Evolutionary conservation across 2,113 vertebrate genomes (phyloP).

Genomic region (Geococcyx californianus): DNA sequence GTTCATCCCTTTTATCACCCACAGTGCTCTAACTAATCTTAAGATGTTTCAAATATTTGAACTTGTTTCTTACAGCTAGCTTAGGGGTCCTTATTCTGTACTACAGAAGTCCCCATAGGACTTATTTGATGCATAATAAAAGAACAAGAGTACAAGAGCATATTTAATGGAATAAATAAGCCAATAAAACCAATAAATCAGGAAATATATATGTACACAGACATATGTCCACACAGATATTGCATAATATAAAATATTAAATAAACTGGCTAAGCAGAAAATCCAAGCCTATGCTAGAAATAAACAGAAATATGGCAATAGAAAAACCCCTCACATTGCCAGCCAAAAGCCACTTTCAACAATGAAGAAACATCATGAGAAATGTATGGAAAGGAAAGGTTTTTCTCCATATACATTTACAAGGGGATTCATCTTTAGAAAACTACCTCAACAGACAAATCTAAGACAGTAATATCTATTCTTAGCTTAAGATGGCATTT

Average conservation of each 20-base stretch:
- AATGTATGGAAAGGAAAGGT: neutral
- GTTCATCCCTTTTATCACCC: neutral
- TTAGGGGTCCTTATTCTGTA: neutral
- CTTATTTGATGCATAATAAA: neutral
- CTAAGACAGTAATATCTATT: neutral
- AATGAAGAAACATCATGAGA: neutral
- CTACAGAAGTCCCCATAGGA: neutral
- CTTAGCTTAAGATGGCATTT: neutral
- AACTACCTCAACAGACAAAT: neutral
- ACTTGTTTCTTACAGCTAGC: neutral
- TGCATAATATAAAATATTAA: neutral
- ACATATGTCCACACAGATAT: neutral
- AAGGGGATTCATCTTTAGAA: neutral
- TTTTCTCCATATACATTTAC: neutral
- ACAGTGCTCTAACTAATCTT: neutral
- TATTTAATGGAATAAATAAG: neutral
- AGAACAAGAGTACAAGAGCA: neutral
- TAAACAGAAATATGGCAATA: neutral
- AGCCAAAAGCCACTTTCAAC: neutral
- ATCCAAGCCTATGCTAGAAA: neutral
- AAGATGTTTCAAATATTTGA: neutral
- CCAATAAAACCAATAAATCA: neutral
- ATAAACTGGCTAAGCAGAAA: neutral
- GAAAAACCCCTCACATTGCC: neutral
- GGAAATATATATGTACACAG: accelerated